Evolutionary conservation across 2,113 vertebrate genomes (phyloP).

Genomic region (Spea multiplicata): DNA sequence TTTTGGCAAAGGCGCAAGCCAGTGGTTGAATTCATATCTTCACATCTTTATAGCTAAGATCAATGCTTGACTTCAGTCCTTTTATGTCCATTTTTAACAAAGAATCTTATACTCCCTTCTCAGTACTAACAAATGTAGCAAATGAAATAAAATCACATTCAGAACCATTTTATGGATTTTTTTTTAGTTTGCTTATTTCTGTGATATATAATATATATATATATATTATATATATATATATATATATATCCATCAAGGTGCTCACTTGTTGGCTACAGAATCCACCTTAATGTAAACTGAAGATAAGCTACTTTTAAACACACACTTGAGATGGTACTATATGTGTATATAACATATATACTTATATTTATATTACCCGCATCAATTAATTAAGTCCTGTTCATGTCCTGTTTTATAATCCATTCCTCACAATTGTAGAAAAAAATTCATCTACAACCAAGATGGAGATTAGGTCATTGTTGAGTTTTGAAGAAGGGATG

Average conservation of each 20-base stretch:
- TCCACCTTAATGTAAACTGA: slow-evolving; percentile 79
- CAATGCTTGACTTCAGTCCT: neutral
- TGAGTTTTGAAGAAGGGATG: slow-evolving; percentile 28
- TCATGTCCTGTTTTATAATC: slow-evolving; percentile 12
- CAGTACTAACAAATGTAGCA: neutral
- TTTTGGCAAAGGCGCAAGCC: slow-evolving; percentile 42
- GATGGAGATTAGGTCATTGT: neutral
- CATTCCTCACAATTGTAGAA: slow-evolving; percentile 10
- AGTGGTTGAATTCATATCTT: slow-evolving; percentile 6
- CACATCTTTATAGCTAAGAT: neutral
- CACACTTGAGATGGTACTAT: slow-evolving; percentile 17
- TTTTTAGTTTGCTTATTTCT: slow-evolving; percentile 18
- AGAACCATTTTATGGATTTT: neutral
- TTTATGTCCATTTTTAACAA: neutral
- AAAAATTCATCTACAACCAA: slow-evolving; percentile 34
- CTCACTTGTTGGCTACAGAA: slow-evolving; percentile 79
- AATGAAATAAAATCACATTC: neutral
- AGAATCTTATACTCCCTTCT: neutral
- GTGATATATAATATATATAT: slow-evolving; percentile 2
- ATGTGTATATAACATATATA: slow-evolving; percentile 29
- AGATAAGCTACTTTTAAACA: slow-evolving; percentile 57
- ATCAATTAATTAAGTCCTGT: slow-evolving; percentile 63
- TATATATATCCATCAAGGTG: slow-evolving; percentile 76
- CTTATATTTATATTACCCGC: slow-evolving; percentile 75
- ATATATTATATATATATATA: slow-evolving; percentile 21